Evolutionary conservation across 2,113 vertebrate genomes (phyloP).

Genomic region (Passerina amoena): DNA sequence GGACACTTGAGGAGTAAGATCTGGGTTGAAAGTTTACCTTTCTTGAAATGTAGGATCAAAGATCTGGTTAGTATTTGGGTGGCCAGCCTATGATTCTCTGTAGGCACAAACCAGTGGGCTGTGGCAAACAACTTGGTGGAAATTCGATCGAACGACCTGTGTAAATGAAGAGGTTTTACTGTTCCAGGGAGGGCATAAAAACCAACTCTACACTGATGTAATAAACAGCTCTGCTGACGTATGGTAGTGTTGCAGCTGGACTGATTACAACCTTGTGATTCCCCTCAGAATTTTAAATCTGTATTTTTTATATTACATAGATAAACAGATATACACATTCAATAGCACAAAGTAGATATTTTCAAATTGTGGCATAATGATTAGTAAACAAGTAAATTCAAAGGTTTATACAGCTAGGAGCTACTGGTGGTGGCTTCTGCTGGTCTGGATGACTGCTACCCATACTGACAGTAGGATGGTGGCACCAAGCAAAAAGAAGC

Average conservation of each 20-base stretch:
- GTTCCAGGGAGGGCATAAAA: not conserved
- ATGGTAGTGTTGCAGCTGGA: not conserved
- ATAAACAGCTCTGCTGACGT: not conserved
- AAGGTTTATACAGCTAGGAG: not conserved
- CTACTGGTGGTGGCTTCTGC: not conserved
- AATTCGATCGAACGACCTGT: not conserved
- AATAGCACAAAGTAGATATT: not conserved
- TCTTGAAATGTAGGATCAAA: not conserved
- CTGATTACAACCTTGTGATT: not conserved
- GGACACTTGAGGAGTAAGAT: not conserved
- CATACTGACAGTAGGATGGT: not conserved
- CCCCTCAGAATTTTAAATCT: not conserved
- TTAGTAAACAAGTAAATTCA: not conserved
- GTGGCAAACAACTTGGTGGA: not conserved
- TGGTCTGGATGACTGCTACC: not conserved
- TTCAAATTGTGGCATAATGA: not conserved
- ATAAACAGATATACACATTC: not conserved
- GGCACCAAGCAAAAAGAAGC: not conserved
- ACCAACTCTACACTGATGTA: not conserved
- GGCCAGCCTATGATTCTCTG: not conserved
- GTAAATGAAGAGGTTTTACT: not conserved
- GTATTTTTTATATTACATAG: not conserved
- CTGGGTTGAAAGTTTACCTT: not conserved
- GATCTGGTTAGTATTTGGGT: not conserved
- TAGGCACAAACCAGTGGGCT: not conserved